Base-by-base conservation (phyloP, 2,888 invertebrate species). In the Lochmaea capreae region DNA sequence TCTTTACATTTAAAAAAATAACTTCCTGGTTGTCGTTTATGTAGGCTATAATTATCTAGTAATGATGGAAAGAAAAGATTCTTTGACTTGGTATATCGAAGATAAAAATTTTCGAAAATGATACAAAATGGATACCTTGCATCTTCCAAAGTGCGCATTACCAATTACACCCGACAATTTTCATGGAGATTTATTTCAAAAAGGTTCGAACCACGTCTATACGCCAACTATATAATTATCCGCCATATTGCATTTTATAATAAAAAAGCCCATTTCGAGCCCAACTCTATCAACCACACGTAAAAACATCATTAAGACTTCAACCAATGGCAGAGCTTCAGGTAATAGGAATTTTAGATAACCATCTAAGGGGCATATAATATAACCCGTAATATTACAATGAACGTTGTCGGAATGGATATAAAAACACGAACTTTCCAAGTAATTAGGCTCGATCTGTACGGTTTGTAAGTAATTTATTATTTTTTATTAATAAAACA, bases 251-350 rank as follows among this genome's bases (percentile, higher is more conserved):
- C 84, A 86, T 86, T 84, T 85, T 84, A 84, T 86, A 86, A 86
- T 86, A 87, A 87, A 86, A 86, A 86, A 86, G 86, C 84, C 81
- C 85, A 84, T 86, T 86, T 83, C 83, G 81, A 81, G 80, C 83
- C 80, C 80, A 81, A 81, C 82, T 78, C 83, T 82, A 85, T 85
- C 84, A 85, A 83, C 83, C 85, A 85, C 87, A 87, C 87, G 87
- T 87, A 86, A 87, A 87, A 87, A 86, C 85, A 83, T 87, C 87
- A 87, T 87, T 87, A 87, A 83, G 84, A 81, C 84, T 81, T 79
- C 85, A 83, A 79, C 87, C 87, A 87, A 87, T 87, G 79, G 85
- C 84, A 86, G 84, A 84, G 82, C 82, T 76, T 78, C 79, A 79
- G 84, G 83, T 87, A 87, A 87, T 87, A 86, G 87, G 85, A 83